Conservation (phyloP, 2,797 vertebrate species). For the Triplophysa bombifrons region DNA sequence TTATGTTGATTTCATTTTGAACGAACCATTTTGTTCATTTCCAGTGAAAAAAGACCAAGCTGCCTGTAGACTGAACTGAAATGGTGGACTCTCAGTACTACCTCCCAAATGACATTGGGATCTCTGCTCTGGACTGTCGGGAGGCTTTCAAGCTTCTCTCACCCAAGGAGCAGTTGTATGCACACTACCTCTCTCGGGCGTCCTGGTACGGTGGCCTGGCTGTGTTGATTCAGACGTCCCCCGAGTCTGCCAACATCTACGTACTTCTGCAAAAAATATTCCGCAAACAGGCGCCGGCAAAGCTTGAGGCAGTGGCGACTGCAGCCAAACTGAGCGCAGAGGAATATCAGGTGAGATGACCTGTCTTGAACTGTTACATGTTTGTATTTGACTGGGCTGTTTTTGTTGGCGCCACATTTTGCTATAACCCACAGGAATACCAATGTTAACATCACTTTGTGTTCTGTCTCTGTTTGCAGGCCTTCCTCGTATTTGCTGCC, state of each 20-base stretch:
- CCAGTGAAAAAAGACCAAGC: neutral
- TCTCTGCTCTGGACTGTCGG: constrained; percentile 84
- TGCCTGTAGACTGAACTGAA: constrained; percentile 56
- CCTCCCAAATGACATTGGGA: constrained; percentile 87
- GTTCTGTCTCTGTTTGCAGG: constrained; percentile 67
- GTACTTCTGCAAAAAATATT: constrained; percentile 86
- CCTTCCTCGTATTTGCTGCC: constrained; percentile 88
- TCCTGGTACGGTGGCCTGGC: constrained; percentile 90
- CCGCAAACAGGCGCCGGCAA: constrained; percentile 77
- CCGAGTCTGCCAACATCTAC: constrained; percentile 86
- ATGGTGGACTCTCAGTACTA: constrained; percentile 92
- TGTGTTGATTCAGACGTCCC: constrained; percentile 90
- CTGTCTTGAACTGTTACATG: rapidly evolving
- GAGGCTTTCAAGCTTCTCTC: constrained; percentile 88
- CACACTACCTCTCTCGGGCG: constrained; percentile 86
- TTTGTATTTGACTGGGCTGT: neutral
- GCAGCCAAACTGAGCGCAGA: constrained; percentile 81
- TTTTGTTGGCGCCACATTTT: too few species aligned
- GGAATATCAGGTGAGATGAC: constrained; percentile 82
- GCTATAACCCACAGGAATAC: neutral
- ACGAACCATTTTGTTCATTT: constrained; percentile 10
- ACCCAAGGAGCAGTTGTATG: constrained; percentile 83
- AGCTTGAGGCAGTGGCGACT: constrained; percentile 77
- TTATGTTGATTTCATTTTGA: neutral
- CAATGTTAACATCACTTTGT: neutral